Percentiles rank a stretch among this genome's conserved stretches.
phyloP scores from a whole-genome alignment of 2,113 vertebrate species.

The Engystomops pustulosus region DNA sequence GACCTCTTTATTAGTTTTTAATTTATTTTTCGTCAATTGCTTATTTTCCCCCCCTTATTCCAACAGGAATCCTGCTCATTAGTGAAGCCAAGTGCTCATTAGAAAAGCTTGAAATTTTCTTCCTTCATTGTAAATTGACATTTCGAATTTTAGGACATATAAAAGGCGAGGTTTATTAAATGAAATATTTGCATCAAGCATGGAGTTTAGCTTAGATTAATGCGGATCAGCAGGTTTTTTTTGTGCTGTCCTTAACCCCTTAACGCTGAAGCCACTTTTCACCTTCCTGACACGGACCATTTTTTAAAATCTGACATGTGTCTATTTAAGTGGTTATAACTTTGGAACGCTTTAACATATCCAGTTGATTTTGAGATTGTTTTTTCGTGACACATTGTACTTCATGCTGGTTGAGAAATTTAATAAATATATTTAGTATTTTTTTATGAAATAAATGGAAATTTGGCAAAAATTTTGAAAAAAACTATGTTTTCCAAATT shows the following conservation, averaged over 20 bases:
- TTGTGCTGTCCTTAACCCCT: background rate
- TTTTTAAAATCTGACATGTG: too few relatives aligned
- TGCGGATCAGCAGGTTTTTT: background rate
- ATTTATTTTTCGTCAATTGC: conserved; percentile 56
- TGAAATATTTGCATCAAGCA: background rate
- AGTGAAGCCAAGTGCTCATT: conserved; percentile 40
- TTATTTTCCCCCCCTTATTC: conserved; percentile 53
- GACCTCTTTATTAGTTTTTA: conserved; percentile 52
- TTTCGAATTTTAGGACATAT: background rate
- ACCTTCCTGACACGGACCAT: too few relatives aligned
- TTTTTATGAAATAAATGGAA: too few relatives aligned
- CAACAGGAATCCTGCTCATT: conserved; percentile 52
- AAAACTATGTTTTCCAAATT: too few relatives aligned
- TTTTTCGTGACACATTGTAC: too few relatives aligned
- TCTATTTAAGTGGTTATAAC: too few relatives aligned
- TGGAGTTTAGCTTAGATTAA: background rate
- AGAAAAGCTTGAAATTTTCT: conserved; percentile 31
- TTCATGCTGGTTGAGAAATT: too few relatives aligned
- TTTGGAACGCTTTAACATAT: too few relatives aligned
- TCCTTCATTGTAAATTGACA: conserved; percentile 14
- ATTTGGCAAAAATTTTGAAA: too few relatives aligned
- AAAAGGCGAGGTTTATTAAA: conserved; percentile 26
- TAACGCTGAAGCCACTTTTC: too few relatives aligned
- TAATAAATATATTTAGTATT: too few relatives aligned
- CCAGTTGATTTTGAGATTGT: too few relatives aligned